Evolutionary conservation across 1,140 invertebrate genomes (phyloP), one percentile per base, ranked within the genome.

Genomic region (Glomeris maerens): DNA sequence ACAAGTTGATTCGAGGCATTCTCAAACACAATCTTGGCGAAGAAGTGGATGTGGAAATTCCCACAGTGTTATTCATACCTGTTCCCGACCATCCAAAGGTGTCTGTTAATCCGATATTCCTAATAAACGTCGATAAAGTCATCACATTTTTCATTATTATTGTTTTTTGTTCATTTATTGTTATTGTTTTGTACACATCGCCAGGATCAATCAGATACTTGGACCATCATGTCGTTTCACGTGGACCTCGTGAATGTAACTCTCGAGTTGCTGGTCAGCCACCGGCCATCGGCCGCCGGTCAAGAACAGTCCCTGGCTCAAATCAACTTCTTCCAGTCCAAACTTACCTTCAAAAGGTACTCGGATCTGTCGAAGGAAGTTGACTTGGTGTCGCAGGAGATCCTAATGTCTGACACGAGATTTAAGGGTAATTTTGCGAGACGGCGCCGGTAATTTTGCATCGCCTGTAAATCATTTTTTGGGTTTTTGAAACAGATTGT

Each of bases 1-100:
- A 95, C 64, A 80, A 83, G 65, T 65, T 96, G 7, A 78, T 97
- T 20, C 76, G 85, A 44, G 91, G 90, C 22, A 71, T 98, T 21
- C 68, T 98, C 1, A 77, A 79, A 0, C 84, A 89, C 63, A 98
- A 98, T 71, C 78, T 98, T 38, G 91, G 89, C 14, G 93, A 98
- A 66, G 76, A 78, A 52, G 68, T 93, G 13, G 82, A 84, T 51
- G 83, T 87, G 22, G 49, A 56, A 62, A 57, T 67, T 69, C 27
- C 58, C 22, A 58, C 55, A 21, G 55, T 57, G 52, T 55, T 56
- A 52, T 54, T 55, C 20, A 57, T 52, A 41, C 44, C 58, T 21
- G 46, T 66, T 5, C 45, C 57, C 27, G 48, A 53, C 17, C 55
- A 59, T 10, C 48, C 51, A 10, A 54, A 40, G 36, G 42, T 13